Percentiles rank a stretch among this genome's conserved stretches.
These are phyloP conservation scores for Mesorhabditis belari DNA, from an alignment of 2,888 invertebrate species.

Conservation along the genomic window DNA sequence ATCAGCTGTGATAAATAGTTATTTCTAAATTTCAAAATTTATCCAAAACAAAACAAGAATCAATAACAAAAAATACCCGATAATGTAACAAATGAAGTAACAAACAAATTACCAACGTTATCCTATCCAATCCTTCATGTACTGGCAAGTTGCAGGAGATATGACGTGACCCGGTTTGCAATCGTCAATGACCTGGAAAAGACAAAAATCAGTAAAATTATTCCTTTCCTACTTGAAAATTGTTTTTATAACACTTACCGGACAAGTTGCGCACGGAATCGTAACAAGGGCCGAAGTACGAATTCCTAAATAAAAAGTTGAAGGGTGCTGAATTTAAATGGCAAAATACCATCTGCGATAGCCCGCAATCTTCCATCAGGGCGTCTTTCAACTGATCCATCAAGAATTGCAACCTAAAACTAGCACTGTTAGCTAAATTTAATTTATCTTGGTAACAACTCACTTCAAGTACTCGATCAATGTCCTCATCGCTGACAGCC, in stretches of 20 bases:
- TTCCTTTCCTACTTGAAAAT: too few relatives aligned
- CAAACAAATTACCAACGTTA: too few relatives aligned
- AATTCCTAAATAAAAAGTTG: constrained; percentile 10
- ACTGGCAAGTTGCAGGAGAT: constrained; percentile 47
- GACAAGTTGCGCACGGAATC: constrained; percentile 48
- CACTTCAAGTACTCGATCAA: constrained; percentile 34
- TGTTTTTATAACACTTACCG: constrained; percentile 7
- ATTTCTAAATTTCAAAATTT: too few relatives aligned
- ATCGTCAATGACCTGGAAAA: constrained; percentile 26
- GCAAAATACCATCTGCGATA: not conserved
- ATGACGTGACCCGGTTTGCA: constrained; percentile 45
- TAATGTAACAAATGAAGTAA: too few relatives aligned
- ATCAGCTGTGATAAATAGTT: too few relatives aligned
- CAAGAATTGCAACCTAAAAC: constrained; percentile 35
- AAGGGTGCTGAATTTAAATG: not conserved
- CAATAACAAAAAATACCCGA: too few relatives aligned
- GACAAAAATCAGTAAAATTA: too few relatives aligned
- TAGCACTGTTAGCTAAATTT: too few relatives aligned
- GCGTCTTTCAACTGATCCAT: constrained; percentile 42
- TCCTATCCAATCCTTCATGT: constrained; percentile 39
- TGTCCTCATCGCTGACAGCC: constrained; percentile 25
- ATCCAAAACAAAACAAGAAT: too few relatives aligned
- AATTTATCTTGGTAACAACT: not conserved
- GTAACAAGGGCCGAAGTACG: constrained; percentile 25
- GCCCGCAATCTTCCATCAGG: constrained; percentile 26